Conservation (phyloP, 30 jellyfish, hydroid and myxozoan genomes). For the Morbakka virulenta region DNA sequence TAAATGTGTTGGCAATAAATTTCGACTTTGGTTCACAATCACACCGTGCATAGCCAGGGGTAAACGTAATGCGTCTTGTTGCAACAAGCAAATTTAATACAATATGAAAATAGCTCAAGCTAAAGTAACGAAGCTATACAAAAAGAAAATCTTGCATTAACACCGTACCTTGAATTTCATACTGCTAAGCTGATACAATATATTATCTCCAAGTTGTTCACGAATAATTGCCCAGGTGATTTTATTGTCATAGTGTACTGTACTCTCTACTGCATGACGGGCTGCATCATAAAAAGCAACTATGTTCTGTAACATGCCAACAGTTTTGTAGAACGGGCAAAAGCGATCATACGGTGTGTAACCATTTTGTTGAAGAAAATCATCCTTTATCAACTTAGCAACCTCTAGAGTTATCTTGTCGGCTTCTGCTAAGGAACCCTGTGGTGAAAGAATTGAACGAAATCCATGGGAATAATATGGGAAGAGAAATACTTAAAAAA, state of each 20-base stretch:
- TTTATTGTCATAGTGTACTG: slow-evolving; percentile 88
- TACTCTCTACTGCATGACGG: slow-evolving; percentile 94
- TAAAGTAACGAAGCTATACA: too few species aligned
- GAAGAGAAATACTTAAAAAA: too few species aligned
- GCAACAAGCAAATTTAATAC: too few species aligned
- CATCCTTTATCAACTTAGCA: slow-evolving; percentile 96
- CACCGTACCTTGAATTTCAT: slow-evolving; percentile 96
- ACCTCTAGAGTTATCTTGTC: slow-evolving; percentile 99
- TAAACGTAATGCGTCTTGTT: too few species aligned
- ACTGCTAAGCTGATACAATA: slow-evolving; percentile 86
- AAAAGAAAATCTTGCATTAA: too few species aligned
- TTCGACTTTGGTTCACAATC: too few species aligned
- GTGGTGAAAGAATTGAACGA: too few species aligned
- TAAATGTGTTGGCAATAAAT: too few species aligned
- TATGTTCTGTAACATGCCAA: slow-evolving; percentile 93
- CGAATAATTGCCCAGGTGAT: slow-evolving; percentile 99
- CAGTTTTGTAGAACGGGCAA: slow-evolving; percentile 99
- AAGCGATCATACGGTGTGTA: slow-evolving; percentile 95
- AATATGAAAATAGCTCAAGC: too few species aligned
- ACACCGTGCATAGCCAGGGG: too few species aligned
- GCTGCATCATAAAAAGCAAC: slow-evolving; percentile 95
- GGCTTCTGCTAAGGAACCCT: slow-evolving; percentile 99
- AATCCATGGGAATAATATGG: too few species aligned
- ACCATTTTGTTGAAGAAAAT: slow-evolving; percentile 98
- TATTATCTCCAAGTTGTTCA: slow-evolving; percentile 97